Base-by-base conservation (phyloP, 2,113 vertebrate species). In the Opisthocomus hoazin region DNA sequence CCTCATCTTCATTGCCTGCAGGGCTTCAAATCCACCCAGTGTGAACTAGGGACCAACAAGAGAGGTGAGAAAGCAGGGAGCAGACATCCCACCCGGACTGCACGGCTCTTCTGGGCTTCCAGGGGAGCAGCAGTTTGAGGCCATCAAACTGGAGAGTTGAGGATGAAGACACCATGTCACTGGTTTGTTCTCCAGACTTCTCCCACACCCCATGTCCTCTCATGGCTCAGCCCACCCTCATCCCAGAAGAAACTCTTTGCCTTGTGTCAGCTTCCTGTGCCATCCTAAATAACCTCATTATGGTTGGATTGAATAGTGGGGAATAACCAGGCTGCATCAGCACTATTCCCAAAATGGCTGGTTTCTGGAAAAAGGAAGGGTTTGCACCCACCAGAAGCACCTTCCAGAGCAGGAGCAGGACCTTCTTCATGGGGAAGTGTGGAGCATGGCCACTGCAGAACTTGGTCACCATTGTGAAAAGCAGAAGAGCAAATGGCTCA, bases 351-450 rank as follows among this genome's bases (percentile, higher is more conserved):
- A 20, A 26, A 32, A 13, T 2, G 15, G 11, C 9, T 3, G 0
- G 4, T 6, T 64, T n/a, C 15, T 15, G 53, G 26, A 34, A 41
- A 41, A 20, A 32, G 18, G 36, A 45, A 70, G 10, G n/a, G 26
- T 48, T 41, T 43, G 50, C 36, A 96, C 99, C 97, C 58, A 99
- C 99, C 98, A 99, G 98, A 6, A 99, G 95, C 5, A 99, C 99
- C 96, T 99, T 99, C 99, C 99, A 99, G 79, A 99, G 98, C 81
- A 99, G 97, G 43, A 99, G 98, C 19, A 99, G 98, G 5, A 99
- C 99, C 95, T 99, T 99, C 98, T 99, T 99, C 98, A 99, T 99
- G 93, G 99, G 99, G 95, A 99, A 99, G 96, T 99, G 99, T 0
- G 99, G 99, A 19, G 99, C 99, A 0, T 99, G 98, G 96, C 99